These are phyloP conservation scores for Meloidogyne chitwoodi DNA, from an alignment of 1,140 invertebrate genomes.

Conservation along the genomic window DNA sequence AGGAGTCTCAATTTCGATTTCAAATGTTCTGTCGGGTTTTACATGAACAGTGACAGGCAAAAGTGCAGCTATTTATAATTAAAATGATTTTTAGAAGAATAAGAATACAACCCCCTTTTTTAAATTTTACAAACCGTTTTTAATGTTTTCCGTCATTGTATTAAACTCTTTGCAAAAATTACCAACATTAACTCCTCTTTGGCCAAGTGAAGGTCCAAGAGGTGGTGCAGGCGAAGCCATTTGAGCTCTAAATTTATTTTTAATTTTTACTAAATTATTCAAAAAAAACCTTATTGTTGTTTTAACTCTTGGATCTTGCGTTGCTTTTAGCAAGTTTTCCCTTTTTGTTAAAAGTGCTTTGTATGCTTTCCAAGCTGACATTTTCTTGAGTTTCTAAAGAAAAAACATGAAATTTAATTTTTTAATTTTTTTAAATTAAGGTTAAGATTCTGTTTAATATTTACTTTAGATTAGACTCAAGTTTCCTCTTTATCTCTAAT, in stretches of 20 bases:
- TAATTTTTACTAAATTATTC: not conserved
- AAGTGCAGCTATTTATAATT: slow-evolving; percentile 36
- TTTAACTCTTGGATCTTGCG: not conserved
- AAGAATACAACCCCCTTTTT: too few species aligned
- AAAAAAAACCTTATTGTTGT: slow-evolving; percentile 11
- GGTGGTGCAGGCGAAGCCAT: slow-evolving; percentile 59
- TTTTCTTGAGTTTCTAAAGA: not conserved
- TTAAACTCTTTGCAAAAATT: slow-evolving; percentile 98
- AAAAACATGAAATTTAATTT: too few species aligned
- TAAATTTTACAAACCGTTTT: slow-evolving; percentile 68
- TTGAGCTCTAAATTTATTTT: slow-evolving; percentile 45
- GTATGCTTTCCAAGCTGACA: not conserved
- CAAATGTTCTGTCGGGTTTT: slow-evolving; percentile 76
- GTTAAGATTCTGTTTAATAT: too few species aligned
- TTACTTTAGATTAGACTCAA: too few species aligned
- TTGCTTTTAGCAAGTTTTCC: not conserved
- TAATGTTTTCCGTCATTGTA: slow-evolving; percentile 82
- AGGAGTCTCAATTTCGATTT: slow-evolving; percentile 77
- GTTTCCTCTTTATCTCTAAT: too few species aligned
- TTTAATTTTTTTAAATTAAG: too few species aligned
- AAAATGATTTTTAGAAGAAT: not conserved
- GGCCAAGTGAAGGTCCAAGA: slow-evolving; percentile 54
- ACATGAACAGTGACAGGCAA: slow-evolving; percentile 51
- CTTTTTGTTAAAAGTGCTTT: not conserved
- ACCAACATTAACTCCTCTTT: slow-evolving; percentile 87